Percentiles rank a stretch among this genome's conserved stretches.
Evolutionary conservation across 1,140 invertebrate genomes (phyloP).

Genomic region (Bombus picipes): DNA sequence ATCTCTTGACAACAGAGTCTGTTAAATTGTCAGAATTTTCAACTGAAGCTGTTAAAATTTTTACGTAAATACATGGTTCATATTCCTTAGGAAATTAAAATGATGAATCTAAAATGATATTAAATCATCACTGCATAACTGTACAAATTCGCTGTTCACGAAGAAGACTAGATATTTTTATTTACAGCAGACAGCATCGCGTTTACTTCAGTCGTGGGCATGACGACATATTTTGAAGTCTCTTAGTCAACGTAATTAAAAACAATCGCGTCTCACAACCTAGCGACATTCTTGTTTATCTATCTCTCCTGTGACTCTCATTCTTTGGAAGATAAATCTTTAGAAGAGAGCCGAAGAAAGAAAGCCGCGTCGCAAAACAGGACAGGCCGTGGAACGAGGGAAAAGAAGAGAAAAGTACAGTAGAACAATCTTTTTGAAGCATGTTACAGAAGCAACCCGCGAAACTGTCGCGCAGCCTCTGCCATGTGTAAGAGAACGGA

Average conservation of each 20-base stretch:
- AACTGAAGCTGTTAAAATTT: not conserved
- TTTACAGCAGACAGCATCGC: too few relatives aligned
- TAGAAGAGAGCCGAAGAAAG: not conserved
- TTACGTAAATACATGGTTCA: not conserved
- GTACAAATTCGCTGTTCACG: not conserved
- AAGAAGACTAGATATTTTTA: too few relatives aligned
- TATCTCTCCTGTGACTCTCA: conserved; percentile 33
- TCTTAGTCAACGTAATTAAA: too few relatives aligned
- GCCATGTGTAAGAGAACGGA: conserved; percentile 25
- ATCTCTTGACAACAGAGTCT: too few relatives aligned
- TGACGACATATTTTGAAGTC: not conserved
- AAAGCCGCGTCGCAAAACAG: not conserved
- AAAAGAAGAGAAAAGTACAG: not conserved
- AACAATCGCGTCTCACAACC: conserved; percentile 56
- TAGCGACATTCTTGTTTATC: conserved; percentile 47
- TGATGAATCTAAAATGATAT: not conserved
- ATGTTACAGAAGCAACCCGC: conserved; percentile 14
- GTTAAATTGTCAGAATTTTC: not conserved
- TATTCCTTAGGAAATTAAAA: too few relatives aligned
- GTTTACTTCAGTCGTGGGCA: not conserved
- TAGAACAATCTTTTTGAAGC: not conserved
- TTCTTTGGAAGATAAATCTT: conserved; percentile 42
- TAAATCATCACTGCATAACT: not conserved
- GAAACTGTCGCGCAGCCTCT: not conserved
- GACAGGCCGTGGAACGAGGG: too few relatives aligned